Conservation (phyloP, 2,888 invertebrate species). For the Pollenia amentaria region DNA sequence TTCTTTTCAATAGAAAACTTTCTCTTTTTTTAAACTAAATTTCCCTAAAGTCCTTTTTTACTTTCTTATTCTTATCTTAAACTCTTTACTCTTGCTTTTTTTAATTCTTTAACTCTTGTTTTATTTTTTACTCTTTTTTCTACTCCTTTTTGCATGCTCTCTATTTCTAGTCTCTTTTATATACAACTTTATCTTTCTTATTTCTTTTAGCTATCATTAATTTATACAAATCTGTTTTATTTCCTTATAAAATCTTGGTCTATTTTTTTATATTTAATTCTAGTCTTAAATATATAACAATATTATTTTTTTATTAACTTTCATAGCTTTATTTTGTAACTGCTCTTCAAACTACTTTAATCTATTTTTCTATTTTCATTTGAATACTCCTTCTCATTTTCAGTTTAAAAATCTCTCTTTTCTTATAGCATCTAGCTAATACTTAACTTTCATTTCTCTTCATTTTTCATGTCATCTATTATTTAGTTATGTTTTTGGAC, state of each 20-base stretch:
- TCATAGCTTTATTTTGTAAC: conserved; percentile 59
- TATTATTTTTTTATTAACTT: conserved; percentile 52
- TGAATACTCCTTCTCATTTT: conserved; percentile 49
- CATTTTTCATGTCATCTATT: conserved; percentile 35
- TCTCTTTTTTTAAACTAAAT: conserved; percentile 16
- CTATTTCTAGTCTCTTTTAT: conserved; percentile 33
- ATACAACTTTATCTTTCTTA: neutral
- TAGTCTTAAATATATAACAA: conserved; percentile 80
- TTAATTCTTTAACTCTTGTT: neutral
- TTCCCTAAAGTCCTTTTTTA: neutral
- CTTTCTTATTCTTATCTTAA: conserved; percentile 41
- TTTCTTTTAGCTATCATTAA: conserved; percentile 65
- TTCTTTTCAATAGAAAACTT: conserved; percentile 33
- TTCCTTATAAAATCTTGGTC: conserved; percentile 33
- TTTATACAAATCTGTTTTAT: conserved; percentile 70
- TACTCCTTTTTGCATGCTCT: neutral
- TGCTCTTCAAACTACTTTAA: neutral
- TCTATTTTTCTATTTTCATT: conserved; percentile 17
- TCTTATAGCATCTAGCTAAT: conserved; percentile 4
- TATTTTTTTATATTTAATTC: conserved; percentile 77
- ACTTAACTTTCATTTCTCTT: neutral
- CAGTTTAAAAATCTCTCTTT: neutral
- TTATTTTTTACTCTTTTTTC: neutral
- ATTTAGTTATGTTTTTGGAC: conserved; percentile 80
- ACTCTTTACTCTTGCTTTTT: conserved; percentile 20